Evolutionary conservation across 2,113 vertebrate genomes (phyloP), one percentile per base, ranked within the genome.

Genomic region (Nibea albiflora): DNA sequence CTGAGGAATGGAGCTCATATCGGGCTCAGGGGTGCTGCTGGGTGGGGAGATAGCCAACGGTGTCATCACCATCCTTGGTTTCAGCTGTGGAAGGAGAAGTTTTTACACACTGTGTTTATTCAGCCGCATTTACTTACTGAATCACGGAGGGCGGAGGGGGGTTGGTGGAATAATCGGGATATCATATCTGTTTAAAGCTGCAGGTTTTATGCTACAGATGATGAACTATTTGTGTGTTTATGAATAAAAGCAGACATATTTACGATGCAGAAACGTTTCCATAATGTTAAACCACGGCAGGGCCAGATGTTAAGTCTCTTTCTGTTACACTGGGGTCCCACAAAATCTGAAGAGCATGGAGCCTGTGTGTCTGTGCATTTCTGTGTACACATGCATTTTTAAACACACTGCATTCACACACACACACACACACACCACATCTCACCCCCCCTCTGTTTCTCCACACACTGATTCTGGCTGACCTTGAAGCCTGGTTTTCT

Each of bases 401-500:
- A 90, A 93, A 90, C 73, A 84, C 28, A 16, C 72, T 83, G 75
- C 84, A 76, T 52, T 52, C 75, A 62, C 76, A 77, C 78, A 77
- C 78, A 74, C 78, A 74, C 75, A 62, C 76, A 77, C 78, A 77
- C 78, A 74, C 78, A 74, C 42, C 71, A 70, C 26, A 73, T 65
- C 66, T 62, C 76, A 53, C 19, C 71, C 79, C 79, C 64, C 72
- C 16, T 4, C 8, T n/a, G 5, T n/a, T 11, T 4, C 11, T 60
- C 56, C 31, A 35, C 31, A 35, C 31, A 35, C 31, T 35, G 31
- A 8, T 35, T 76, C 15, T 24, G 42, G 3, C 89, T 50, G 97
- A 98, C 97, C 97, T 99, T 98, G 94, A 96, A 95, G 50, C 97
- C 97, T 0, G 97, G 97, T 85, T 98, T 98, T 87, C 96, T 95